Base-by-base conservation (phyloP, 92 coral and sea anemone genomes). In the Epizoanthus stellaris region DNA sequence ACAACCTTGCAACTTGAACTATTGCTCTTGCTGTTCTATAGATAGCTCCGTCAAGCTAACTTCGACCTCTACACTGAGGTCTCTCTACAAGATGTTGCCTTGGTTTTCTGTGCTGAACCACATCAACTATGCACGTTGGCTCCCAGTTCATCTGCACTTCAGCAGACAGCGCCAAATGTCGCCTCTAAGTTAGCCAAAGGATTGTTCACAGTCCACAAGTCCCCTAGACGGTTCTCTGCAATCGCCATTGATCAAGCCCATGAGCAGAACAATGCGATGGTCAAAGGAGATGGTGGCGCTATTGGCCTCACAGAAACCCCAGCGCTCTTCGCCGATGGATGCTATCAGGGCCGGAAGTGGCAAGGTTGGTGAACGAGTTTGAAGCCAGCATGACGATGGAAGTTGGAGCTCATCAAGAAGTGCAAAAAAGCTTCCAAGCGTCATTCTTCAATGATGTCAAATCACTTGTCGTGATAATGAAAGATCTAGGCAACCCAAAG, bases 21-120 rank as follows among this genome's bases (percentile, higher is more conserved):
- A 30, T 30, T 30, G 36, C 2, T 92, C 1, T 58, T 92, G 63
- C 12, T 58, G 7, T 92, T 86, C 66, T 15, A 88, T 68, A 88
- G 77, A 84, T 89, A 90, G 6, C 80, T 92, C 54, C 82, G 70
- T 67, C 82, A 77, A 67, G 82, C 82, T 7, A 77, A 52, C 82
- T 77, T 77, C 62, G 74, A 39, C 40, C 71, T 77, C 21, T 77
- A 49, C 62, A 36, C 16, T 17, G 70, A 77, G 4, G 58, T 21
- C 25, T 77, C 1, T 63, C 67, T 39, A n/a, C n/a, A 52, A 77
- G 82, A 77, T 77, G 82, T 65, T 77, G 34, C 82, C 82, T 14
- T 77, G 82, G 66, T 57, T 77, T 39, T 77, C 42, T 57, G 68
- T 45, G 23, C 53, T 15, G 15, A 9, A 54, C 59, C 82, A 53